Percentiles rank a stretch among this genome's conserved stretches.
Evolutionary conservation across 1,140 invertebrate genomes (phyloP).

Genomic region (Drosophila melanica): DNA sequence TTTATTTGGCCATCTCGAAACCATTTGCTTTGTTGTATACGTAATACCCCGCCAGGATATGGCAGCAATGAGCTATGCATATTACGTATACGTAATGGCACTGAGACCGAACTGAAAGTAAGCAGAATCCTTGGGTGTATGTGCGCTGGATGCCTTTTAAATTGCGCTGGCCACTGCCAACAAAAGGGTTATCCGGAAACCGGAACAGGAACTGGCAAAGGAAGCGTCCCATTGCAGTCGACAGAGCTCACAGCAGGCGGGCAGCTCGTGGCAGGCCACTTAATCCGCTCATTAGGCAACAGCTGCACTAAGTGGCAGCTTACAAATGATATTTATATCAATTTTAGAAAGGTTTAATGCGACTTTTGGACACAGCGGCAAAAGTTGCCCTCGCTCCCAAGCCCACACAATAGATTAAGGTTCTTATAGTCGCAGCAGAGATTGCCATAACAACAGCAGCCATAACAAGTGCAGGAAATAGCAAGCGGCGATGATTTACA

Average conservation of each 20-base stretch:
- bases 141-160: conserved; percentile 4
- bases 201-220: conserved; percentile 22
- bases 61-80: conserved; percentile 11
- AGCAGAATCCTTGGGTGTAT: background rate
- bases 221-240: conserved; percentile 28
- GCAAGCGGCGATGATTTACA: conserved; percentile 15
- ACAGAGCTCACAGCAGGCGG: conserved; percentile 1
- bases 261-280: conserved; percentile 41
- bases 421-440: conserved; percentile 32
- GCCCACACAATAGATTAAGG: conserved; percentile 41
- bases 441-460: conserved; percentile 12
- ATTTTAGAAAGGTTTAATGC: conserved; percentile 69
- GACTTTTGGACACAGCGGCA: conserved; percentile 34
- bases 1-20: conserved; percentile 42
- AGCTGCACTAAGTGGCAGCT: conserved; percentile 74
- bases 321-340: conserved; percentile 73
- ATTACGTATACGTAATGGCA: conserved; percentile 15
- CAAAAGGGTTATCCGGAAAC: conserved; percentile 32
- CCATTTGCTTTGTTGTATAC: conserved; percentile 30
- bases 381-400: conserved; percentile 7
- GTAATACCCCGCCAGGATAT: conserved; percentile 14
- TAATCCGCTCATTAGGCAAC: conserved; percentile 79
- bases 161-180: conserved; percentile 17
- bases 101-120: conserved; percentile 16
- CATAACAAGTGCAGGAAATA: background rate